phyloP scores from a whole-genome alignment of 1,140 invertebrate genomes.

The Drosophila rhopaloa region DNA sequence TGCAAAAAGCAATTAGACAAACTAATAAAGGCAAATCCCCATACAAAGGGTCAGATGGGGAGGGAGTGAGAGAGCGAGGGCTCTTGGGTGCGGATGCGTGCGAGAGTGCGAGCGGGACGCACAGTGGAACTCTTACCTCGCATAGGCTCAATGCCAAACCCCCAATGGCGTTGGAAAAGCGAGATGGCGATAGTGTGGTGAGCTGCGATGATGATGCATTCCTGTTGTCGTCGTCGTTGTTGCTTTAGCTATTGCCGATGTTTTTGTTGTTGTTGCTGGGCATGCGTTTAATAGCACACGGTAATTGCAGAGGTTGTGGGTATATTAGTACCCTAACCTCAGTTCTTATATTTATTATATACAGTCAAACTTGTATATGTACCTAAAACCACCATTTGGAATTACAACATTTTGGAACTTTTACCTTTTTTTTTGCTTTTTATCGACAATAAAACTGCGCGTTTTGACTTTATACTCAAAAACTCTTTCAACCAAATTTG shows the following conservation, averaged over 20 bases:
- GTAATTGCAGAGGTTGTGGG: neutral
- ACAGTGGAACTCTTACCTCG: slow-evolving; percentile 25
- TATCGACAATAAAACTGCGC: no score
- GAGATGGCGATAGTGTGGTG: slow-evolving; percentile 56
- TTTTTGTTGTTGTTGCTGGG: slow-evolving; percentile 9
- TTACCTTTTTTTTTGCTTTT: no score
- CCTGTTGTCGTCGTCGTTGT: slow-evolving; percentile 10
- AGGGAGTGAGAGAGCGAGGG: slow-evolving; percentile 12
- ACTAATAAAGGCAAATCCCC: slow-evolving; percentile 77
- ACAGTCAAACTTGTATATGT: neutral
- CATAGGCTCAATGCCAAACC: slow-evolving; percentile 72
- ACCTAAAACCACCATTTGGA: no score
- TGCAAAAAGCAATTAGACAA: slow-evolving; percentile 82
- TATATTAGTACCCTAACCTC: neutral
- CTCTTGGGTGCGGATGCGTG: slow-evolving; percentile 25
- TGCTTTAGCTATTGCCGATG: neutral
- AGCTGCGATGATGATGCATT: slow-evolving; percentile 34
- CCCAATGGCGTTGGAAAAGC: slow-evolving; percentile 75
- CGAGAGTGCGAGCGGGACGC: slow-evolving; percentile 29
- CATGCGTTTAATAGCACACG: slow-evolving; percentile 21
- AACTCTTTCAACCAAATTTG: no score
- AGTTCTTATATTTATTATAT: neutral
- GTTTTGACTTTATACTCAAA: no score
- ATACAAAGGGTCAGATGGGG: slow-evolving; percentile 48
- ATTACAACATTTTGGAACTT: no score